These are phyloP conservation scores for Euwallacea similis DNA, from an alignment of 1,140 invertebrate species.

Conservation along the genomic window DNA sequence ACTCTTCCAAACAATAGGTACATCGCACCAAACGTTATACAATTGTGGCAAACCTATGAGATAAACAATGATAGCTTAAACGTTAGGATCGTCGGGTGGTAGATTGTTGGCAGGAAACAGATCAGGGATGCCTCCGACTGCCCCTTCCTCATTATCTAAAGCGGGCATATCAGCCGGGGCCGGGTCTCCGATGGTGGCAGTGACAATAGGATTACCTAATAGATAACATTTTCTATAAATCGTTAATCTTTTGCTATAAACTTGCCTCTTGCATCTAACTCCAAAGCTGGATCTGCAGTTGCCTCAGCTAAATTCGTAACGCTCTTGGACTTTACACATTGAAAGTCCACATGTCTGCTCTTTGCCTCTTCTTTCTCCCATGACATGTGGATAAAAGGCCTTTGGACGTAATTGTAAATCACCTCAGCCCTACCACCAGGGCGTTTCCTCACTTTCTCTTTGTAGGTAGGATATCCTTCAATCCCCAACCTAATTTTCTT, in stretches of 20 bases:
- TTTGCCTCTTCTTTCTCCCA: slow-evolving; percentile 99
- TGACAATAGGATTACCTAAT: slow-evolving; percentile 42
- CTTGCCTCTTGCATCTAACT: slow-evolving; percentile 65
- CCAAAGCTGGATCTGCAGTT: slow-evolving; percentile 80
- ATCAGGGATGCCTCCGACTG: slow-evolving; percentile 52
- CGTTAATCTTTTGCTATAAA: not conserved
- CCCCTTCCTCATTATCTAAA: slow-evolving; percentile 53
- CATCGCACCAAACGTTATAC: no score
- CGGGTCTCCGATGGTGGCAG: slow-evolving; percentile 41
- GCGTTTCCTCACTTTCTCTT: slow-evolving; percentile 92
- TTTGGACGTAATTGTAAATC: slow-evolving; percentile 99
- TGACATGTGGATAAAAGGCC: slow-evolving; percentile 99
- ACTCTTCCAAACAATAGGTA: no score
- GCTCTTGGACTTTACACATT: slow-evolving; percentile 93
- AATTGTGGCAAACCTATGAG: no score
- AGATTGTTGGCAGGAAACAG: slow-evolving; percentile 38
- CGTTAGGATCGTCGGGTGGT: slow-evolving; percentile 43
- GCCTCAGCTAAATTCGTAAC: slow-evolving; percentile 91
- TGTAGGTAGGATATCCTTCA: slow-evolving; percentile 98
- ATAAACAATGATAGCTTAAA: slow-evolving; percentile 6
- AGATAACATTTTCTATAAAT: not conserved
- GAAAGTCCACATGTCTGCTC: slow-evolving; percentile 98
- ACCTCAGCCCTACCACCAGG: slow-evolving; percentile 92
- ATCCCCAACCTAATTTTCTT: slow-evolving; percentile 99
- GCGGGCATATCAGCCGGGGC: slow-evolving; percentile 37